Base-by-base conservation (phyloP, 92 coral and sea anemone species). In the Meandrina meandrites region DNA sequence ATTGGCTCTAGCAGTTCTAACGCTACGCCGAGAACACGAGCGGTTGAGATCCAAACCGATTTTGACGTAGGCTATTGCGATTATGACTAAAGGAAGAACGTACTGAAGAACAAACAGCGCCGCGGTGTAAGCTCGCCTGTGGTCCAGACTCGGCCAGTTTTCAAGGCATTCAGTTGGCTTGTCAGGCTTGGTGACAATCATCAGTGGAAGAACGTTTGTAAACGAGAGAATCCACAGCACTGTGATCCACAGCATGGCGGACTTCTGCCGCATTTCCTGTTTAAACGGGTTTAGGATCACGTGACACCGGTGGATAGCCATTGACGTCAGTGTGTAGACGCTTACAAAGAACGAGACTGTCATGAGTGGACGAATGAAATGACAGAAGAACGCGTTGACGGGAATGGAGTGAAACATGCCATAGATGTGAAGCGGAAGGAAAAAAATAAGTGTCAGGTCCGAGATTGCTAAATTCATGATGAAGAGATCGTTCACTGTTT, bases 291-390 rank as follows among this genome's bases (percentile, higher is more conserved):
- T 90, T 30, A 94, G 36, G 56, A 94, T 94, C 68, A 94, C 98
- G 70, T 92, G 95, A 79, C 98, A 94, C 21, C 98, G 93, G 76
- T 94, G 93, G n/a, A 94, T 92, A 32, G 98, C 94, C 98, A 94
- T 94, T 34, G 96, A 86, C 5, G 98, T 93, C 60, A 94, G 87
- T 3, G 98, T 94, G 69, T 93, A 94, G 57, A 94, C 91, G 60
- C 98, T 94, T 62, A 94, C 98, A 32, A 94, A 93, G 71, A 93
- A 94, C 35, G 98, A 90, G 16, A 90, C 94, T 5, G 98, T 94
- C 96, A 93, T 94, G 6, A 94, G 56, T n/a, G 98, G 98, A 27
- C 81, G 79, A 60, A 92, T 92, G 48, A 94, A 85, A 67, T 93
- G 91, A 74, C 98, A 94, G 51, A 90, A 89, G 67, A 94, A 94